These are phyloP conservation scores for Orientallactaga sibirica DNA, from an alignment of 2,797 vertebrate species.

Conservation along the genomic window DNA sequence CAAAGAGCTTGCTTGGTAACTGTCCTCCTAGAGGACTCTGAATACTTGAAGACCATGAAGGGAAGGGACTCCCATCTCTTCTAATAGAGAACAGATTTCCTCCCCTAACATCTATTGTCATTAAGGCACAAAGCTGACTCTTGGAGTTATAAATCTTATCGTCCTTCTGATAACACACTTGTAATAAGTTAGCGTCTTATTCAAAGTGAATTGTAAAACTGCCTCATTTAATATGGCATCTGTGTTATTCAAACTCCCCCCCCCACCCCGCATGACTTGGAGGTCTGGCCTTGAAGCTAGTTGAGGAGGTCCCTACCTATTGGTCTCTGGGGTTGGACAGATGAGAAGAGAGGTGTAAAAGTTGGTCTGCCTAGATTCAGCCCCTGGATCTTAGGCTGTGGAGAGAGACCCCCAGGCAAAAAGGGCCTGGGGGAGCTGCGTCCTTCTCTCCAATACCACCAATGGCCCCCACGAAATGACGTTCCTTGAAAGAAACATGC, in stretches of 20 bases:
- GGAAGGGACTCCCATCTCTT: constrained; percentile 80
- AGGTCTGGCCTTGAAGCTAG: constrained; percentile 63
- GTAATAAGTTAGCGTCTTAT: constrained; percentile 88
- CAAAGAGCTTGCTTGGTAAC: constrained; percentile 62
- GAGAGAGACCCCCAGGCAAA: constrained; percentile 57
- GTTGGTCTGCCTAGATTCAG: background rate
- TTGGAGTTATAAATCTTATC: constrained; percentile 89
- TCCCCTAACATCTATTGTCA: constrained; percentile 85
- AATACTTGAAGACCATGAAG: constrained; percentile 76
- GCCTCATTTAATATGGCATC: constrained; percentile 88
- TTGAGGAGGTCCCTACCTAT: constrained; percentile 64
- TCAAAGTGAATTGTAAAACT: constrained; percentile 88
- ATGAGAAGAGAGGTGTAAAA: constrained; percentile 62
- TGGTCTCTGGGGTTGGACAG: constrained; percentile 59
- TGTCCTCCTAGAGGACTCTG: constrained; percentile 71
- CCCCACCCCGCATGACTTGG: background rate
- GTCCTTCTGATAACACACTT: constrained; percentile 89
- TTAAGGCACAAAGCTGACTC: constrained; percentile 86
- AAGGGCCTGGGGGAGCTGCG: background rate
- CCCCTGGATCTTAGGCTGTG: constrained; percentile 20
- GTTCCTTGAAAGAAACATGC: constrained; percentile 88
- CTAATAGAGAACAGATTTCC: constrained; percentile 87
- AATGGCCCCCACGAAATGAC: constrained; percentile 80
- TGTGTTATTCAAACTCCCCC: constrained; percentile 87
- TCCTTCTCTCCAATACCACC: constrained; percentile 45